Evolutionary conservation across 2,113 vertebrate genomes (phyloP), one percentile per base, ranked within the genome.

Genomic region (Odocoileus hemionus): DNA sequence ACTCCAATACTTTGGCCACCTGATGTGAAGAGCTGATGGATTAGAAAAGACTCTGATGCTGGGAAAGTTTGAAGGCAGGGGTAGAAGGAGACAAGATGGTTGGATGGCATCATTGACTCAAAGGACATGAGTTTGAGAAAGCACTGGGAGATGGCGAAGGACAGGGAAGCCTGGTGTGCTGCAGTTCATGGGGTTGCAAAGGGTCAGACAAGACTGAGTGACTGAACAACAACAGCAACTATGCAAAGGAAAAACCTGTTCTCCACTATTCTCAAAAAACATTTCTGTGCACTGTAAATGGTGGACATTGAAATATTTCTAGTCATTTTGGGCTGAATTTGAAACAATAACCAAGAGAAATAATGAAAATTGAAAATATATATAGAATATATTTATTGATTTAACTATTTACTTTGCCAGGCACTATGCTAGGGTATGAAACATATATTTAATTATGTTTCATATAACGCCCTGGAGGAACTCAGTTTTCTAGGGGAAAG

Each of bases 181-280:
- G 19, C 5, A 36, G n/a, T 36, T 70, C 19, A 70, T 36, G n/a
- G 64, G 19, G 19, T 70, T 70, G 67, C n/a, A 39, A 70, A 23
- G 67, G 39, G 67, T 70, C 67, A 70, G n/a, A 39, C 19, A 70
- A 70, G n/a, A 23, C n/a, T 36, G 64, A 70, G 19, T 19, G 21
- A 70, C n/a, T 70, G 1, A 39, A 39, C 9, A 36, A 36, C 17
- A 36, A 36, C 10, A 12, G n/a, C 36, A 58, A 26, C 11, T 70
- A 26, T 36, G 54, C 61, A 90, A 87, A 89, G 57, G 6, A 95
- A 91, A 93, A 67, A 47, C 13, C 21, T 92, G 7, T 82, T 90
- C 64, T 54, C 21, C 6, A 9, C 28, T 78, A 28, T 47, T 88
- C 97, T 97, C 89, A 96, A 95, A 93, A 86, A 96, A 97, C 61